A percentile compares a stretch with the other conserved stretches of the same genome.
Conservation (phyloP, 2,797 vertebrate species). For the Diplodus puntazzo region DNA sequence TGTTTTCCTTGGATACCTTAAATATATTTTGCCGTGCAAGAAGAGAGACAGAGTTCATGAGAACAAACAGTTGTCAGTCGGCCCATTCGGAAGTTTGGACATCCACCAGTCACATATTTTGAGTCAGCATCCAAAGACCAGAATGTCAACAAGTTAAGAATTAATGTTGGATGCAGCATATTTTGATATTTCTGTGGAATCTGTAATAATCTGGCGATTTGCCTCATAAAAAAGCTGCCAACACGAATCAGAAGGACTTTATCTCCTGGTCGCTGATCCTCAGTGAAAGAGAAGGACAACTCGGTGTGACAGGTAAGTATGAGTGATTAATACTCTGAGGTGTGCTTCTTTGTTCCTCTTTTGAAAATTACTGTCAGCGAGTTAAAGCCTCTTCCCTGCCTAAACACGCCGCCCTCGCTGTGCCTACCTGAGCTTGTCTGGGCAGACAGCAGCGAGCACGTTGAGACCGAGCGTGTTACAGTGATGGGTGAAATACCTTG, state of each 20-base stretch:
- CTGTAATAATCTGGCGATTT: slow-evolving; percentile 51
- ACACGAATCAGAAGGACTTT: slow-evolving; percentile 25
- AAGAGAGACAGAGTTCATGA: no score
- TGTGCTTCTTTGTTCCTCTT: slow-evolving; percentile 59
- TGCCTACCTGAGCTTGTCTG: slow-evolving; percentile 69
- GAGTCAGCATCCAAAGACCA: slow-evolving; percentile 17
- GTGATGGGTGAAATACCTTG: slow-evolving; percentile 59
- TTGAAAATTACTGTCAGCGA: slow-evolving; percentile 59
- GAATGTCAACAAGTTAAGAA: slow-evolving; percentile 11
- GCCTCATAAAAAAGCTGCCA: slow-evolving; percentile 27
- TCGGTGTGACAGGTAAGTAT: slow-evolving; percentile 50
- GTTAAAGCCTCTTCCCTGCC: slow-evolving; percentile 59
- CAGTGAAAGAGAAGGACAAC: slow-evolving; percentile 49
- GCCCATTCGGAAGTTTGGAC: no score
- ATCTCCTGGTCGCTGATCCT: slow-evolving; percentile 46
- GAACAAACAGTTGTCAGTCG: no score
- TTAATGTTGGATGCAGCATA: slow-evolving; percentile 28
- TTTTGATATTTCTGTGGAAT: slow-evolving; percentile 31
- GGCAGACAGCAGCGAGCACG: slow-evolving; percentile 45
- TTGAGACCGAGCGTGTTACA: slow-evolving; percentile 30
- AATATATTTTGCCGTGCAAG: no score
- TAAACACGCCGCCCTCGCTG: slow-evolving; percentile 59
- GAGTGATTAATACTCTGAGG: slow-evolving; percentile 64
- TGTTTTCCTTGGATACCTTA: no score
- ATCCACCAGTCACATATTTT: slow-evolving; percentile 2